These are phyloP conservation scores for Tenebrio molitor DNA, from an alignment of 1,140 invertebrate genomes.

Conservation along the genomic window DNA sequence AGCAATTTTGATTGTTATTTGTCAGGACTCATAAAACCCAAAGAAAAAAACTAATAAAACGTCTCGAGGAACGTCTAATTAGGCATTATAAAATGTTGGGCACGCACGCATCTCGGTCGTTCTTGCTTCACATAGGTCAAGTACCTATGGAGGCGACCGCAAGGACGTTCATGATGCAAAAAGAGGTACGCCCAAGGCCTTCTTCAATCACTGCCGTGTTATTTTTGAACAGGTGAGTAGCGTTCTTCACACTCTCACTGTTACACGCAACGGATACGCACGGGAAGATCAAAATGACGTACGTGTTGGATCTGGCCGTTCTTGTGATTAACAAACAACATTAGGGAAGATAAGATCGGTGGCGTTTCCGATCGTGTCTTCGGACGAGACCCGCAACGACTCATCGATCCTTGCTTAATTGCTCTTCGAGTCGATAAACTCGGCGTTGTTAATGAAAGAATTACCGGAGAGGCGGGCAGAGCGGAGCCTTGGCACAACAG, in stretches of 20 bases:
- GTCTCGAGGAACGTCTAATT: slow-evolving; percentile 24
- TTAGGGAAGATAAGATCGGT: no score
- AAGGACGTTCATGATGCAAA: slow-evolving; percentile 38
- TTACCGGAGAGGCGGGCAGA: no score
- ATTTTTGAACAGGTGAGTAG: slow-evolving; percentile 18
- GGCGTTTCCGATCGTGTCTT: no score
- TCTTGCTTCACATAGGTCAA: slow-evolving; percentile 1
- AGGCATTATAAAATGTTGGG: slow-evolving; percentile 31
- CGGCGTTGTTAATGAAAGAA: no score
- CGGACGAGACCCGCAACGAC: not conserved
- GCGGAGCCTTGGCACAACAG: no score
- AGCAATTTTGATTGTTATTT: no score
- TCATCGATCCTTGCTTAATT: no score
- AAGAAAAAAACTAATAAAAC: slow-evolving; percentile 6
- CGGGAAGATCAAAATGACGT: no score
- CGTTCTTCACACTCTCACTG: slow-evolving; percentile 23
- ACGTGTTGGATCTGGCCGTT: no score
- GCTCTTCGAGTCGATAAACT: no score
- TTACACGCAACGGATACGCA: not conserved
- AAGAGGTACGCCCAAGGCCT: slow-evolving; percentile 31
- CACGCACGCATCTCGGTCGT: slow-evolving; percentile 33
- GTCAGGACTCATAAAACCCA: no score
- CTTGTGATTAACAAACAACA: no score
- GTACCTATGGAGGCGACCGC: slow-evolving; percentile 13
- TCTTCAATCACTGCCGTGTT: slow-evolving; percentile 29